Evolutionary conservation across 2,888 invertebrate species (phyloP).

Genomic region (Clepsis dumicolana): DNA sequence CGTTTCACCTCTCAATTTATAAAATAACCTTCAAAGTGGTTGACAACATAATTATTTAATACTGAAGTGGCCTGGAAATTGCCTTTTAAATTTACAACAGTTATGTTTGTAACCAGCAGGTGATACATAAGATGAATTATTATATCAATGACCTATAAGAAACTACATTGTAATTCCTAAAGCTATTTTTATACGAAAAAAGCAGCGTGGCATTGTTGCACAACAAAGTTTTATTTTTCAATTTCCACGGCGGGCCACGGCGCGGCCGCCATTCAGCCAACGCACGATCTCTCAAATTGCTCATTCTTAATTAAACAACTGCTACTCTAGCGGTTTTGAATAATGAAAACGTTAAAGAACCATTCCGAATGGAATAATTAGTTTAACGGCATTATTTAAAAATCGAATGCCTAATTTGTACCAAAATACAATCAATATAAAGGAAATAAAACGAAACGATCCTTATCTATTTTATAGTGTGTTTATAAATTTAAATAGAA

Average conservation of each 20-base stretch:
- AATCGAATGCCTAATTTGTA: conserved; percentile 41
- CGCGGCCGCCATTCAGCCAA: conserved; percentile 57
- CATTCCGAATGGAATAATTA: conserved; percentile 50
- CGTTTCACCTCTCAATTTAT: conserved; percentile 26
- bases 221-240: conserved; percentile 30
- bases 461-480: conserved; percentile 39
- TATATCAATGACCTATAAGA: conserved; percentile 15
- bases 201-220: conserved; percentile 27
- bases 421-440: conserved; percentile 31
- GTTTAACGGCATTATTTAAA: conserved; percentile 48
- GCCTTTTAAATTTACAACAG: background rate
- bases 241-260: conserved; percentile 45
- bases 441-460: conserved; percentile 33
- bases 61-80: background rate
- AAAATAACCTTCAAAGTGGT: conserved; percentile 15
- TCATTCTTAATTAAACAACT: conserved; percentile 61
- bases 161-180: background rate
- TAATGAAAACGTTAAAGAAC: conserved; percentile 47
- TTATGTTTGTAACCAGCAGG: background rate
- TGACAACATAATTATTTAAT: conserved; percentile 25
- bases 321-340: conserved; percentile 52
- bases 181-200: conserved; percentile 11
- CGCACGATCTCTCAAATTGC: conserved; percentile 58
- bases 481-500: conserved; percentile 38
- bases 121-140: background rate